Conservation (phyloP, 2,888 invertebrate genomes). For the Mesoligia furuncula region DNA sequence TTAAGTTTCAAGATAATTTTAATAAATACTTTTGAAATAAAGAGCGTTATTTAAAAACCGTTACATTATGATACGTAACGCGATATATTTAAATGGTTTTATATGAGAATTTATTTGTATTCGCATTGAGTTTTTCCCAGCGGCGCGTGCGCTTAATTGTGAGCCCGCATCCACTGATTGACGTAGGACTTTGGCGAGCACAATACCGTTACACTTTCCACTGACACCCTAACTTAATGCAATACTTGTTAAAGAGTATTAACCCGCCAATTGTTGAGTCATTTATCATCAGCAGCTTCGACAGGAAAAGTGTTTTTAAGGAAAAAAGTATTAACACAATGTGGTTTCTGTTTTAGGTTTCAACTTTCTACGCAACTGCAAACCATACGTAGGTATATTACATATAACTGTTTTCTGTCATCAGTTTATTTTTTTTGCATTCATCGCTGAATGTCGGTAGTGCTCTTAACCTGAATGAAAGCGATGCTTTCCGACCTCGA, state of each 20-base stretch:
- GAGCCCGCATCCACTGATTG: constrained; percentile 88
- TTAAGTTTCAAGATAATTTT: constrained; percentile 4
- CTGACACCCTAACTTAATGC: constrained; percentile 73
- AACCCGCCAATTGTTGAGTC: constrained; percentile 54
- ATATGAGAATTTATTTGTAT: constrained; percentile 86
- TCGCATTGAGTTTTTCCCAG: constrained; percentile 80
- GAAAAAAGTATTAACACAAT: neutral
- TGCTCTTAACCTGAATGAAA: neutral
- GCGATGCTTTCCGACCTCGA: neutral
- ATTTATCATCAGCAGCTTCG: constrained; percentile 32
- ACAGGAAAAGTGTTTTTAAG: constrained; percentile 19
- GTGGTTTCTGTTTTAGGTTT: neutral
- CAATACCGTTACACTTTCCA: constrained; percentile 85
- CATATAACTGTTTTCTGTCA: neutral
- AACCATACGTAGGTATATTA: neutral
- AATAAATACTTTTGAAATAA: neutral
- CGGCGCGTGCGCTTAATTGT: constrained; percentile 88
- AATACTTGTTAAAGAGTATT: constrained; percentile 65
- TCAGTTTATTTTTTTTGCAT: neutral
- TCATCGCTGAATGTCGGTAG: neutral
- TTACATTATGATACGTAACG: constrained; percentile 48
- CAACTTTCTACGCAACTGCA: neutral
- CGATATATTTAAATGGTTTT: constrained; percentile 76
- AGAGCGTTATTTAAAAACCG: constrained; percentile 38
- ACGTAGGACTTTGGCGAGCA: constrained; percentile 76